These are phyloP conservation scores for Tiliqua scincoides DNA, from an alignment of 2,113 vertebrate species.

Conservation along the genomic window DNA sequence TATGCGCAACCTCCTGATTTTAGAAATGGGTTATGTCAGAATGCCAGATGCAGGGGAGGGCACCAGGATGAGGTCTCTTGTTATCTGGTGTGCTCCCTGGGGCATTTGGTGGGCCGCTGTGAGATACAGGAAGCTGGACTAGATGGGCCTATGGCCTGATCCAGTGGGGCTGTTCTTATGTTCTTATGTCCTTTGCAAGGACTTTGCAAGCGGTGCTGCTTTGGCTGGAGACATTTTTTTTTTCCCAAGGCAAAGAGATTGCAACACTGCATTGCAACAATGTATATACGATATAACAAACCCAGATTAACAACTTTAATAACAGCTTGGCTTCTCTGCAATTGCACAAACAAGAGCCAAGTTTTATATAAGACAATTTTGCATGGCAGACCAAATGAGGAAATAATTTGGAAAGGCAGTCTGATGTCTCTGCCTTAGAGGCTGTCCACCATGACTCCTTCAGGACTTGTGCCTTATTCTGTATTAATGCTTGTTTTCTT, in stretches of 20 bases:
- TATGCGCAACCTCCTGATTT: too few species aligned
- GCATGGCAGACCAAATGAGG: not conserved
- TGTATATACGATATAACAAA: not conserved
- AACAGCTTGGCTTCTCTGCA: not conserved
- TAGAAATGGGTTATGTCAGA: too few species aligned
- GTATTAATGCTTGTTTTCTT: not conserved
- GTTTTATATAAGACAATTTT: not conserved
- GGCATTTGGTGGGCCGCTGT: too few species aligned
- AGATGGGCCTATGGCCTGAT: too few species aligned
- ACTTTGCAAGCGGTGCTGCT: not conserved
- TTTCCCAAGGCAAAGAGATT: not conserved
- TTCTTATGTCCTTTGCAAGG: too few species aligned
- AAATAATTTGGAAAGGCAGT: not conserved
- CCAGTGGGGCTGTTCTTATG: too few species aligned
- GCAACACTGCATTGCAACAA: not conserved
- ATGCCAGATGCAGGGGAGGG: too few species aligned
- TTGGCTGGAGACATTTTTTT: constrained; percentile 5
- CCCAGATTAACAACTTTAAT: not conserved
- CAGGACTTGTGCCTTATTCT: not conserved
- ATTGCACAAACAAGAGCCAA: not conserved
- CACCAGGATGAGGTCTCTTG: too few species aligned
- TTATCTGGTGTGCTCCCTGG: too few species aligned
- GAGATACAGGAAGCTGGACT: too few species aligned
- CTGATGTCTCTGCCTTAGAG: too few species aligned
- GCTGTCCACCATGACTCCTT: not conserved